phyloP scores from a whole-genome alignment of 37 sponge, comb jelly and placozoan genomes.

The Crambe crambe region DNA sequence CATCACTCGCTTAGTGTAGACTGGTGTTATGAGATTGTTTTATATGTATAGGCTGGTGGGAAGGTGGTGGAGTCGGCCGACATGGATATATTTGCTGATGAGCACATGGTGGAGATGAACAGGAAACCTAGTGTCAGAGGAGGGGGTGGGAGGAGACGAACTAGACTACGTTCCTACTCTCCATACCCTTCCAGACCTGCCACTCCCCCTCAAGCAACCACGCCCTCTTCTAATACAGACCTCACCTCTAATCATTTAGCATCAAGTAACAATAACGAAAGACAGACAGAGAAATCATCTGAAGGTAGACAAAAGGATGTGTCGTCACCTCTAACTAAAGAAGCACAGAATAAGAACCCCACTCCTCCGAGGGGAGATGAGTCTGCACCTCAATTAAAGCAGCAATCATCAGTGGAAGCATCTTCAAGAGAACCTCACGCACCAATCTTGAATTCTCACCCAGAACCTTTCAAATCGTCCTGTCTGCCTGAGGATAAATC shows the following conservation, averaged over 20 bases:
- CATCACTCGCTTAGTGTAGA: too few species aligned
- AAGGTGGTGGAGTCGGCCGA: constrained; percentile 1
- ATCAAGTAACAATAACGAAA: neutral
- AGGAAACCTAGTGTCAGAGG: neutral
- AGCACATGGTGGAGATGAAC: constrained; percentile 75
- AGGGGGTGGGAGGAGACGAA: constrained; percentile 7
- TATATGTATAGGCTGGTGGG: neutral
- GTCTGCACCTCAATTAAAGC: neutral
- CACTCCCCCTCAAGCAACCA: too few species aligned
- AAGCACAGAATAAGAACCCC: neutral
- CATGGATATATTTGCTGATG: constrained; percentile 66
- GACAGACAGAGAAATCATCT: neutral
- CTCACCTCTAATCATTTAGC: constrained; percentile 5
- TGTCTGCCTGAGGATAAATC: constrained; percentile 4
- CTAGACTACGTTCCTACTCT: constrained; percentile 8
- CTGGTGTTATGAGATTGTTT: neutral
- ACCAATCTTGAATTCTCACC: neutral
- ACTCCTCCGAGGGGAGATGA: neutral
- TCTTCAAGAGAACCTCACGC: neutral
- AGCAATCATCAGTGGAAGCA: neutral
- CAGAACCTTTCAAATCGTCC: constrained; percentile 13
- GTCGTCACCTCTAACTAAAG: neutral
- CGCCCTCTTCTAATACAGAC: constrained; percentile 1
- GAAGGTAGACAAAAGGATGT: neutral
- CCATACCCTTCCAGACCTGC: neutral